These are phyloP conservation scores for Drosophila novamexicana DNA, from an alignment of 1,140 invertebrate genomes.

Conservation along the genomic window DNA sequence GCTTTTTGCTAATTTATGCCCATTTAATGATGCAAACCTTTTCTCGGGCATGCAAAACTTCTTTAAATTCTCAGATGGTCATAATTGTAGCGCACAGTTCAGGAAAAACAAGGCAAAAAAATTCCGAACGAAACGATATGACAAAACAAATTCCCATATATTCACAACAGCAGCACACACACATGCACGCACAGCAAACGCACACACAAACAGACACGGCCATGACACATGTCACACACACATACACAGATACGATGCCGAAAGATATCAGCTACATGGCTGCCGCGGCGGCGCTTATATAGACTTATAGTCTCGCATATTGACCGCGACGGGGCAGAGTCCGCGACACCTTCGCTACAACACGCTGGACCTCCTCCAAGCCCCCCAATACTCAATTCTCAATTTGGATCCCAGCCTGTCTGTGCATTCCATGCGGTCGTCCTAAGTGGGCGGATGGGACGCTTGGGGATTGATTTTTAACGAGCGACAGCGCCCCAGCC, in stretches of 20 bases:
- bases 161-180: constrained; percentile 55
- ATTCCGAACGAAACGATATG: constrained; percentile 52
- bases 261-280: constrained; percentile 58
- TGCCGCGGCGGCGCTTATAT: constrained; percentile 60
- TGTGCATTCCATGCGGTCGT: constrained; percentile 16
- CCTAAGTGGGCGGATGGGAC: constrained; percentile 28
- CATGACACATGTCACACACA: constrained; percentile 37
- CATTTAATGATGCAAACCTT: no score
- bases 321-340: constrained; percentile 62
- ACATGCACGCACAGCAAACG: constrained; percentile 19
- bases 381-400: constrained; percentile 12
- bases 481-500: constrained; percentile 56
- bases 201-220: constrained; percentile 14
- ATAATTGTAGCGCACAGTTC: constrained; percentile 29
- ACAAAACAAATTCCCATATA: constrained; percentile 75
- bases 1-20: no score
- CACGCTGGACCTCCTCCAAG: constrained; percentile 23
- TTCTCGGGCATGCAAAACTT: neutral
- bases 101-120: constrained; percentile 23
- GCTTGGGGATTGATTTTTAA: constrained; percentile 80
- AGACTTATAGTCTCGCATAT: constrained; percentile 76
- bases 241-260: constrained; percentile 41
- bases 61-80: neutral
- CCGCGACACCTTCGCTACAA: constrained; percentile 65
- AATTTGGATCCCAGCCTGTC: constrained; percentile 15